Evolutionary conservation across 2,113 vertebrate genomes (phyloP), one percentile per base, ranked within the genome.

Genomic region (Macrotis lagotis): DNA sequence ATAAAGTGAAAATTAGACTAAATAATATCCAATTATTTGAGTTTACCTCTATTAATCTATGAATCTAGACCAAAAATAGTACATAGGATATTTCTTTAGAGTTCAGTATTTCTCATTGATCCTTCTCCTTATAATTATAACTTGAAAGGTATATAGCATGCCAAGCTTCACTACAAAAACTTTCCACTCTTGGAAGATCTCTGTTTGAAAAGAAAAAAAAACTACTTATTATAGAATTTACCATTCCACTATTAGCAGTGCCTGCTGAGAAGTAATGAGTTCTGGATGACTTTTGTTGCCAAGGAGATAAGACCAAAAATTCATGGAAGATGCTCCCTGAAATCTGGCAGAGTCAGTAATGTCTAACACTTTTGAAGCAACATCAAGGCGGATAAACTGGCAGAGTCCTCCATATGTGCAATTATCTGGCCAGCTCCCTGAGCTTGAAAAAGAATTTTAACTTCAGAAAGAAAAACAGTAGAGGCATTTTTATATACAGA

Each of bases 221-320:
- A 49, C 83, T 90, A 94, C 96, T 95, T 96, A 49, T 95, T 96
- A 94, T 95, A 51, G 91, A 96, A 94, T 95, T 93, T 92, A 93
- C 90, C 90, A 91, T 91, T 95, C 96, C 96, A 96, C 88, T 88
- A 31, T 92, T 92, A 92, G 96, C 91, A 89, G 14, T 90, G 59
- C 90, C 92, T 89, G 90, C 94, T 96, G 55, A 95, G 52, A 96
- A 96, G 95, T 97, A 97, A 97, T 95, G 96, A 96, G 94, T 74
- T 97, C 94, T 90, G 44, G 94, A 59, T 94, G 94, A 47, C 48
- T 92, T 94, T 66, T 95, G 96, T 97, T 97, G 92, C 96, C 95
- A 94, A 95, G 96, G 94, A 97, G 96, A 96, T 97, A 97, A 96
- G 96, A 95, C 93, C 90, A 93, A 93, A 95, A 96, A 91, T 96